Evolutionary conservation across 2,797 vertebrate species (phyloP).

Genomic region (Bradypodion ventrale): DNA sequence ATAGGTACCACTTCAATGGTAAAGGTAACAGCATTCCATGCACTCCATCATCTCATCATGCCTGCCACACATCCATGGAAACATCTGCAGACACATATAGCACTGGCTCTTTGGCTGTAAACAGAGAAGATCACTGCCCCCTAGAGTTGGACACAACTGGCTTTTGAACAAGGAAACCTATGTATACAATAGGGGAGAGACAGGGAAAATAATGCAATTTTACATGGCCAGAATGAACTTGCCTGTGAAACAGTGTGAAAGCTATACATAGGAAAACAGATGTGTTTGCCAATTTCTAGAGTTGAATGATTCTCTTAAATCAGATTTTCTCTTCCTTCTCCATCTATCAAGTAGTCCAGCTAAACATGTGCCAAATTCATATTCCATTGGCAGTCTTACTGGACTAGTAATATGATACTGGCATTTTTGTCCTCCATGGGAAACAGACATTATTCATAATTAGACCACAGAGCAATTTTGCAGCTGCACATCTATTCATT

Average conservation of each 20-base stretch:
- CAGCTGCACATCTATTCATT: neutral
- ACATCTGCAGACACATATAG: too few relatives aligned
- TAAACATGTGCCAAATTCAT: neutral
- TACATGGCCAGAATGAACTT: neutral
- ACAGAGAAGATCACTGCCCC: too few relatives aligned
- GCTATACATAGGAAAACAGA: neutral
- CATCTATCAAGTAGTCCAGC: neutral
- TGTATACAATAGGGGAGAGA: too few relatives aligned
- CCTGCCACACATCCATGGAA: too few relatives aligned
- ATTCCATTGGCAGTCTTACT: neutral
- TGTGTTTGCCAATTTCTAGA: neutral
- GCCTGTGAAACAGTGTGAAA: neutral
- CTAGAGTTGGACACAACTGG: too few relatives aligned
- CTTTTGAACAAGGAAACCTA: too few relatives aligned
- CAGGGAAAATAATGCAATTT: too few relatives aligned
- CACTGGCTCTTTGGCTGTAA: too few relatives aligned
- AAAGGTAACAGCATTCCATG: too few relatives aligned
- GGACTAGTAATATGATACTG: neutral
- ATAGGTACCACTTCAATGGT: too few relatives aligned
- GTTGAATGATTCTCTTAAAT: neutral
- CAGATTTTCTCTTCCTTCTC: neutral
- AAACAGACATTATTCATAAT: slow-evolving; percentile 6
- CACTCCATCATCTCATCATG: too few relatives aligned
- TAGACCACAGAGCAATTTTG: slow-evolving; percentile 7
- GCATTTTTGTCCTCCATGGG: slow-evolving; percentile 10